Base-by-base conservation (phyloP, 2,113 vertebrate species). In the Lophotis ruficrista region DNA sequence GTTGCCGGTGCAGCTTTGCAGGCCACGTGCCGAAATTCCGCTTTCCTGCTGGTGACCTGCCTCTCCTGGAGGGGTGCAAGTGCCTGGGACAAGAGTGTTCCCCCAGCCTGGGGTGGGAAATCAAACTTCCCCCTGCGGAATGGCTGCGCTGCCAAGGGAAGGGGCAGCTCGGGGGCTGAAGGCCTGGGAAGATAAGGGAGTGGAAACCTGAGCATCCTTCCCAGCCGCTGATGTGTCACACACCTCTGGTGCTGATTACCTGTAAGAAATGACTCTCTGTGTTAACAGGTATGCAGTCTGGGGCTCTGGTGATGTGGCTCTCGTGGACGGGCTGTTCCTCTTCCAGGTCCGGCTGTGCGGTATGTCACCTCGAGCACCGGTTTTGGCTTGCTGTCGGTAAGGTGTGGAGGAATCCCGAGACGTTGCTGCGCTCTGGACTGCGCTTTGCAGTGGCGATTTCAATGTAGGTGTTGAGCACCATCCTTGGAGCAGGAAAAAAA, bases 381-480 rank as follows among this genome's bases (percentile, higher is more conserved):
- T 10, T 38, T 25, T 23, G 54, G 12, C 58, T 76, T 5, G 1
- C 27, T 23, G 3, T 18, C 15, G 51, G 82, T 24, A 84, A 31
- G n/a, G 12, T 45, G 50, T 51, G 78, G 66, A 64, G 57, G 70
- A 76, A 48, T 48, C 38, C 37, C 4, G 1, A 33, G 77, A 51
- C 0, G 2, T 2, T 20, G 57, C 64, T 50, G 31, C 2, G 9
- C 90, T 41, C 81, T 8, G 37, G 27, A 37, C 58, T 54, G 56
- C 60, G 18, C n/a, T 83, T 54, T 30, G 23, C 60, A 11, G 31
- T 1, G 24, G 6, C 17, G 51, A 17, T 45, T 84, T 75, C 33
- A 51, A 45, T 0, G 1, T 25, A 13, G 0, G 0, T 6, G 5
- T 5, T 5, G 35, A 75, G 47, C 72, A 41, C 45, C 25, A 35